Evolutionary conservation across 2,113 vertebrate species (phyloP).

Genomic region (Phodopus roborovskii): DNA sequence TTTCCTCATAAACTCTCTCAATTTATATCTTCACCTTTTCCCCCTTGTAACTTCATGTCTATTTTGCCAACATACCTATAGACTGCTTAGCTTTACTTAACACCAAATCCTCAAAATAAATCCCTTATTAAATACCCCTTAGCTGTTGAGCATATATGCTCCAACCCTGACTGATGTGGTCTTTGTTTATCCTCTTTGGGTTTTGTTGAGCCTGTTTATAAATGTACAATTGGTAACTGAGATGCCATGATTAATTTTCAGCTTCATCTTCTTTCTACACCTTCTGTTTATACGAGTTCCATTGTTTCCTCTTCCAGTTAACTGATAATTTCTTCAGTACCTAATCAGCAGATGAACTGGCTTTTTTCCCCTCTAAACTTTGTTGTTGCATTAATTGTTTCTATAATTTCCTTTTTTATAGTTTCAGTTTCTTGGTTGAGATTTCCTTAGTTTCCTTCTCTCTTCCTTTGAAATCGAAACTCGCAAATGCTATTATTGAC

Average conservation of each 20-base stretch:
- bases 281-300: background rate
- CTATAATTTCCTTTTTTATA: slow-evolving; percentile 12
- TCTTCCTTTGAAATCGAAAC: background rate
- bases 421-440: background rate
- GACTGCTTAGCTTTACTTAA: background rate
- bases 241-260: background rate
- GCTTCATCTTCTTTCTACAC: background rate
- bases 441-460: background rate
- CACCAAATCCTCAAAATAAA: background rate
- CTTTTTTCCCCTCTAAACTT: background rate
- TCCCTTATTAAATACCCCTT: background rate
- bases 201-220: slow-evolving; percentile 2
- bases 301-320: slow-evolving; percentile 23
- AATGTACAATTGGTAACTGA: background rate
- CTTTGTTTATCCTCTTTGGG: background rate
- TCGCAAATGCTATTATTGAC: background rate
- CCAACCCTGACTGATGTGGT: background rate
- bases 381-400: background rate
- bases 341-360: background rate
- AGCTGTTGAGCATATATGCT: background rate
- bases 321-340: background rate
- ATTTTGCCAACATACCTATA: background rate
- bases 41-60: background rate
- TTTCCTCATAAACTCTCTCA: background rate
- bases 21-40: background rate